Evolutionary conservation across 2,113 vertebrate species (phyloP).

Genomic region (Labeo rohita): DNA sequence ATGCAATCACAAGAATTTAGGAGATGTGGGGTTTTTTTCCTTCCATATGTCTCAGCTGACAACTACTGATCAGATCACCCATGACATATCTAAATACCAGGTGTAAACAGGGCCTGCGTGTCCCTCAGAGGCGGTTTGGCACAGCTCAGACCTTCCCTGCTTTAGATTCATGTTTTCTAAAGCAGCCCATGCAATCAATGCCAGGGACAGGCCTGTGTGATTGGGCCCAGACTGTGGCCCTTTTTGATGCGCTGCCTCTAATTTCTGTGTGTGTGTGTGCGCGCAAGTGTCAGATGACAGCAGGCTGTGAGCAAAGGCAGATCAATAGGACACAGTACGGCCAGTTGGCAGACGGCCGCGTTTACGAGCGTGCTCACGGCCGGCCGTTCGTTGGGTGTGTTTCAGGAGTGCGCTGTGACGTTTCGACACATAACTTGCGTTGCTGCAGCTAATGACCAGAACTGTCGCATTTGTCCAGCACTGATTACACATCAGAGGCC

Average conservation of each 20-base stretch:
- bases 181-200: slow-evolving; percentile 1
- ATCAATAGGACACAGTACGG: slow-evolving; percentile 40
- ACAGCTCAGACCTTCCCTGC: slow-evolving; percentile 16
- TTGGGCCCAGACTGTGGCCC: neutral
- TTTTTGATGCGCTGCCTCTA: slow-evolving; percentile 43
- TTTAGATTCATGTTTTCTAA: slow-evolving; percentile 24
- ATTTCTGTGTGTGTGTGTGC: slow-evolving; percentile 36
- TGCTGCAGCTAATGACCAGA: slow-evolving; percentile 88
- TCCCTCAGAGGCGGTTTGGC: neutral
- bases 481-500: slow-evolving; percentile 95
- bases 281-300: slow-evolving; percentile 56
- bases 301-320: slow-evolving; percentile 21
- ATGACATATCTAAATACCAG: slow-evolving; percentile 7
- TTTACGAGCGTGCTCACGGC: slow-evolving; percentile 30
- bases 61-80: neutral
- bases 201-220: slow-evolving; percentile 32
- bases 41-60: neutral
- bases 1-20: neutral
- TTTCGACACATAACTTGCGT: slow-evolving; percentile 66
- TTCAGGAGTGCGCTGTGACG: slow-evolving; percentile 8
- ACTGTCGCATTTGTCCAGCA: slow-evolving; percentile 91
- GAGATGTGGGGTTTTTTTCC: neutral
- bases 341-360: slow-evolving; percentile 49
- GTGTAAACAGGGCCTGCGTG: neutral
- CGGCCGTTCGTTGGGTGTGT: slow-evolving; percentile 2